These are phyloP conservation scores for Zoanthus solanderi DNA, from an alignment of 92 coral and sea anemone genomes.

Conservation along the genomic window DNA sequence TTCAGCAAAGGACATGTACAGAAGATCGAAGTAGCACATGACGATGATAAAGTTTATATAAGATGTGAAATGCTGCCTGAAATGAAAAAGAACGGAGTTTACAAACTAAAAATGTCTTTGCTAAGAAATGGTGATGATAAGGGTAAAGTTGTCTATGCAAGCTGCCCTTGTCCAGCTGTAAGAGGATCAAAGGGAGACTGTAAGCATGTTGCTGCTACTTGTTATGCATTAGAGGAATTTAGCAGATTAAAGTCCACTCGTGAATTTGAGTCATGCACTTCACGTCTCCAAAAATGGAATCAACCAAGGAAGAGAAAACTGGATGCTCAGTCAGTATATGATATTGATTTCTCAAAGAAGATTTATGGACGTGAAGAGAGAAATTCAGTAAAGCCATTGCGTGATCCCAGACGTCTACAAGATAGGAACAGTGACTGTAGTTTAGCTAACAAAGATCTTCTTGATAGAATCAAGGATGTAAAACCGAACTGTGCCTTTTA, in stretches of 20 bases:
- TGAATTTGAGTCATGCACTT: conserved; percentile 56
- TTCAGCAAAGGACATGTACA: not conserved
- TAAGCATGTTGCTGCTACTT: conserved; percentile 67
- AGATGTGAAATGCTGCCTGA: not conserved
- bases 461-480: conserved; percentile 40
- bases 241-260: conserved; percentile 36
- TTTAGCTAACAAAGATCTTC: conserved; percentile 63
- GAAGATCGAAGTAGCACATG: not conserved
- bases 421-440: conserved; percentile 45
- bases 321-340: conserved; percentile 49
- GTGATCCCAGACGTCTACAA: conserved; percentile 57
- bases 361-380: conserved; percentile 59
- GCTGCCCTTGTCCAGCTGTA: conserved; percentile 18
- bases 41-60: not conserved
- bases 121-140: conserved; percentile 3
- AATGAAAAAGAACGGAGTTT: not conserved
- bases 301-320: conserved; percentile 65
- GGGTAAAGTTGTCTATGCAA: conserved; percentile 2
- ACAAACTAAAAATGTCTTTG: conserved; percentile 9
- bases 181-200: conserved; percentile 40
- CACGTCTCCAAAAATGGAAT: conserved; percentile 59
- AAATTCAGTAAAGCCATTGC: conserved; percentile 55
- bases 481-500: conserved; percentile 68
- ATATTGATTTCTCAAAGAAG: conserved; percentile 66
- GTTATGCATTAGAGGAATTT: conserved; percentile 68